Evolutionary conservation across 2,888 invertebrate genomes (phyloP), one percentile per base, ranked within the genome.

Genomic region (Dorcus parallelipipedus): DNA sequence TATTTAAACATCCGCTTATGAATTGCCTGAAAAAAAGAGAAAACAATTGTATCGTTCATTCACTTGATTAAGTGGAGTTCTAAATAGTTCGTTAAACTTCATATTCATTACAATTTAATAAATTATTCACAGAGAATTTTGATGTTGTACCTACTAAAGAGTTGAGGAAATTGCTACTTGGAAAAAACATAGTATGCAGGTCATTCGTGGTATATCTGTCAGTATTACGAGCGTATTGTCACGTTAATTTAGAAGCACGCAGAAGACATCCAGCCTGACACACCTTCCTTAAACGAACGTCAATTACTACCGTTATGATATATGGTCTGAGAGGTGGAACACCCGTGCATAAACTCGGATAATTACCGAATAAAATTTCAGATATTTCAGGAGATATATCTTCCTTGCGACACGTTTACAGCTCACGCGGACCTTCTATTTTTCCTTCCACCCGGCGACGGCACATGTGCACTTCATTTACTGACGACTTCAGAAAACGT

Each of bases 351-450:
- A 56, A 59, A 62, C 56, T 59, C 42, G 49, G 39, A 49, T 68
- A 68, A 65, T 67, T 68, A 62, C 63, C 62, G 60, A 65, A 65
- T 67, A 64, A 69, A 66, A 65, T 65, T 61, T 57, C 58, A 62
- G 61, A 61, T 64, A 64, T 68, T 67, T 62, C 56, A 60, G 62
- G 61, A 59, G 56, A 59, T 59, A 64, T 55, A 49, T 56, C 55
- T 59, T 51, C 47, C 50, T 56, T 47, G 41, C 48, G 61, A 57
- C 61, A 58, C 58, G 53, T 64, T 58, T 61, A 55, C 61, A 55
- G 26, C 26, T 33, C 26, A 53, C 59, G 49, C 47, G 47, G 42
- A 49, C 49, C 38, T 39, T 54, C 49, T 39, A 43, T 42, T 56
- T 14, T 42, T 33, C 51, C 50, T 56, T 61, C 49, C 40, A 38